Percentiles rank a stretch among this genome's conserved stretches.
Evolutionary conservation across 2,888 invertebrate species (phyloP).

Genomic region (Punctoribates punctum): DNA sequence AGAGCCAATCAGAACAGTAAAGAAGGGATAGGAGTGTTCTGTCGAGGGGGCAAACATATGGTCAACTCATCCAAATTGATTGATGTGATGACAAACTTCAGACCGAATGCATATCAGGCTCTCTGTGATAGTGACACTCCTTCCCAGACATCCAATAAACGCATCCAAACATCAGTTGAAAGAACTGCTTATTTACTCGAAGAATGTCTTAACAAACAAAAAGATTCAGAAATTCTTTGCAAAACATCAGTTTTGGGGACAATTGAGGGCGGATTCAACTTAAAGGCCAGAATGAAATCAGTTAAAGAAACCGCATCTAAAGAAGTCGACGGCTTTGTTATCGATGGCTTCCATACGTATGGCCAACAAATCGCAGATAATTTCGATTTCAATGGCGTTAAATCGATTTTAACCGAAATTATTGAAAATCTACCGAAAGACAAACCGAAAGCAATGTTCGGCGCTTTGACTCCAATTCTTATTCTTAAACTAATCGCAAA

Average conservation of each 20-base stretch:
- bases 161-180: slow-evolving; percentile 67
- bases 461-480: slow-evolving; percentile 71
- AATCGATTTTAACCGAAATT: slow-evolving; percentile 63
- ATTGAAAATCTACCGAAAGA: slow-evolving; percentile 64
- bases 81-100: slow-evolving; percentile 69
- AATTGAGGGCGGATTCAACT: slow-evolving; percentile 69
- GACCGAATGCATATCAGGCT: slow-evolving; percentile 76
- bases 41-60: slow-evolving; percentile 68
- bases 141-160: slow-evolving; percentile 64
- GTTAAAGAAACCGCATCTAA: slow-evolving; percentile 61
- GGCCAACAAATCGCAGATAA: slow-evolving; percentile 61
- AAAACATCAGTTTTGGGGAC: slow-evolving; percentile 62
- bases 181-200: slow-evolving; percentile 58
- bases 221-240: slow-evolving; percentile 59
- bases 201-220: slow-evolving; percentile 56
- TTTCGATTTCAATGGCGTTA: slow-evolving; percentile 59
- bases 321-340: slow-evolving; percentile 65
- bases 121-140: slow-evolving; percentile 74
- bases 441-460: slow-evolving; percentile 69
- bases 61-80: slow-evolving; percentile 67
- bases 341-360: slow-evolving; percentile 76
- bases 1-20: slow-evolving; percentile 70
- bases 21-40: slow-evolving; percentile 70
- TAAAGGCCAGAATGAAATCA: slow-evolving; percentile 63
- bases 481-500: slow-evolving; percentile 67